A percentile compares a stretch with the other conserved stretches of the same genome.
These are phyloP conservation scores for Apeira syringaria DNA, from an alignment of 2,888 invertebrate genomes.

Conservation along the genomic window DNA sequence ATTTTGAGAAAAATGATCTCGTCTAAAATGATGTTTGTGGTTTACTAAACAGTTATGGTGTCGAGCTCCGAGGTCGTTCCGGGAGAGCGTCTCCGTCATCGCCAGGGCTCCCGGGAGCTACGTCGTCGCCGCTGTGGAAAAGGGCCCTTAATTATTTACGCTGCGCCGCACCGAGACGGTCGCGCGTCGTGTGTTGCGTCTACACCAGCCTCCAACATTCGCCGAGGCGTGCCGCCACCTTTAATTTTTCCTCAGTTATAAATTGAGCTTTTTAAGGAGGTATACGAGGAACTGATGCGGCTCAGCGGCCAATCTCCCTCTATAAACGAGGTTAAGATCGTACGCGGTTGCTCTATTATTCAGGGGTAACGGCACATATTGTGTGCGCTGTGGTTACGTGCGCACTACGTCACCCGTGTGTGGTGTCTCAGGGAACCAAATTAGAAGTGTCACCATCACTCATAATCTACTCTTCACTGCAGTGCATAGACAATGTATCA, in stretches of 20 bases:
- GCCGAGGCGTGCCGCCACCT: conserved; percentile 23
- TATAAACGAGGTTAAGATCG: conserved; percentile 67
- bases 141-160: conserved; percentile 77
- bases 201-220: conserved; percentile 6
- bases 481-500: conserved; percentile 12
- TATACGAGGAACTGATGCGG: not conserved
- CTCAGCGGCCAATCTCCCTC: conserved; percentile 59
- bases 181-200: too few relatives aligned
- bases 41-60: conserved; percentile 17
- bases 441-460: too few relatives aligned
- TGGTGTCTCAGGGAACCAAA: too few relatives aligned
- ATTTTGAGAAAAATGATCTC: not conserved
- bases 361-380: conserved; percentile 63
- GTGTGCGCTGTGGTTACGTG: too few relatives aligned
- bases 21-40: not conserved
- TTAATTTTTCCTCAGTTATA: conserved; percentile 15
- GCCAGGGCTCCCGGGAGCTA: conserved; percentile 17
- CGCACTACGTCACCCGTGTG: too few relatives aligned
- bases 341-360: conserved; percentile 69
- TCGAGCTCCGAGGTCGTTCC: conserved; percentile 10
- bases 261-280: conserved; percentile 34
- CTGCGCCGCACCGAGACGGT: conserved; percentile 8
- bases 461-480: not conserved
- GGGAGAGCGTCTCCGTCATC: conserved; percentile 22
- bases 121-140: conserved; percentile 38